Percentiles rank a stretch among this genome's conserved stretches.
Evolutionary conservation across 2,888 invertebrate species (phyloP).

Genomic region (Deilephila elpenor): DNA sequence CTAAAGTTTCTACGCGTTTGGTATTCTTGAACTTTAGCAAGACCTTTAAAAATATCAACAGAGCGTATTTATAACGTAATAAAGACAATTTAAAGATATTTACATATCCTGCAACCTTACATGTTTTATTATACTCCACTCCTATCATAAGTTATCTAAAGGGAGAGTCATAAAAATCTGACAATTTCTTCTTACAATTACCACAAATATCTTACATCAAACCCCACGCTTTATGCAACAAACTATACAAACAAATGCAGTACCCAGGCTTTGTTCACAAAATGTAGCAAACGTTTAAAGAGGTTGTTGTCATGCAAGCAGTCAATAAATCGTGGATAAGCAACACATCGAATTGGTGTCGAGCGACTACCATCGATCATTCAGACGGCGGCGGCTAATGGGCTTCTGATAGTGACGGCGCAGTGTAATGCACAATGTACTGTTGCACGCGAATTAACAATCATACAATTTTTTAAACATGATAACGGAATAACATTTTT

Average conservation of each 20-base stretch:
- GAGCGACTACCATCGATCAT: constrained; percentile 27
- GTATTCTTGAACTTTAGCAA: too few species aligned
- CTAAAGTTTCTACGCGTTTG: too few species aligned
- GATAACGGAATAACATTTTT: background rate
- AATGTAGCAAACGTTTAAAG: background rate
- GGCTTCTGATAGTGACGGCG: constrained; percentile 20
- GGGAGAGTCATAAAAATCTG: too few species aligned
- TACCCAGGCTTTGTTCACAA: constrained; percentile 3
- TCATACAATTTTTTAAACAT: background rate
- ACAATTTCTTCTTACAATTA: too few species aligned
- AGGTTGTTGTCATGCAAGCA: background rate
- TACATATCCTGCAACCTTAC: too few species aligned
- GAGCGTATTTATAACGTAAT: too few species aligned
- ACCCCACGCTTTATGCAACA: too few species aligned
- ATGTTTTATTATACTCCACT: too few species aligned
- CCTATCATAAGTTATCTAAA: too few species aligned
- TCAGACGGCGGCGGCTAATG: constrained; percentile 27
- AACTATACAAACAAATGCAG: background rate
- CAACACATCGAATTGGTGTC: constrained; percentile 29
- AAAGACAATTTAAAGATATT: too few species aligned
- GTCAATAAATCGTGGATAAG: constrained; percentile 5
- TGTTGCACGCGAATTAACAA: background rate
- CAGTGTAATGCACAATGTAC: background rate
- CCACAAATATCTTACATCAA: too few species aligned
- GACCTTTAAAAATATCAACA: too few species aligned